Evolutionary conservation across 2,113 vertebrate genomes (phyloP).

Genomic region (Dromaius novaehollandiae): DNA sequence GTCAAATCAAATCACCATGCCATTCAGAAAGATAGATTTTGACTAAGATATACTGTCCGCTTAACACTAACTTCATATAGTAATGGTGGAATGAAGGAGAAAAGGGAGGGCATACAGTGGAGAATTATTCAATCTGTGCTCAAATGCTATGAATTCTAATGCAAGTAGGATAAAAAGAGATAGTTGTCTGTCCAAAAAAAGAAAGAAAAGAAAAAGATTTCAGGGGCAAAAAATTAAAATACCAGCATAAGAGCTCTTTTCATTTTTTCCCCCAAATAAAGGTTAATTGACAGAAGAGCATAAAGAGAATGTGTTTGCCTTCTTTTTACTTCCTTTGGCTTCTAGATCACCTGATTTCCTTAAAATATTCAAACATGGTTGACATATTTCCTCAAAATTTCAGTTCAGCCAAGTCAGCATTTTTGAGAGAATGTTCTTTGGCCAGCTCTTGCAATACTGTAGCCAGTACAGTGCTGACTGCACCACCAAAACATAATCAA

Average conservation of each 20-base stretch:
- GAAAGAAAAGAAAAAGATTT: not conserved
- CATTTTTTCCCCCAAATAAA: not conserved
- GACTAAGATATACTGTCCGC: not conserved
- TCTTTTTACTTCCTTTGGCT: not conserved
- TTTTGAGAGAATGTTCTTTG: not conserved
- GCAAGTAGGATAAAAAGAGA: not conserved
- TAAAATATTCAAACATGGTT: not conserved
- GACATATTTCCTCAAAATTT: not conserved
- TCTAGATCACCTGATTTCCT: not conserved
- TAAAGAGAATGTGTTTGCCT: not conserved
- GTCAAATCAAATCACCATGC: not conserved
- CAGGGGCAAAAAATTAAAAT: not conserved
- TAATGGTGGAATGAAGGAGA: not conserved
- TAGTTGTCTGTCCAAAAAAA: not conserved
- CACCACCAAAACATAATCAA: not conserved
- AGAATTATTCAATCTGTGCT: not conserved
- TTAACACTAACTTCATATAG: not conserved
- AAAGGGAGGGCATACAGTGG: not conserved
- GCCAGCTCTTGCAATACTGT: not conserved
- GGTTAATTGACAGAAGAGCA: not conserved
- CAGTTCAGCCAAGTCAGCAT: not conserved
- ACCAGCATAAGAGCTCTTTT: accelerated
- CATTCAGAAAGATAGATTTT: not conserved
- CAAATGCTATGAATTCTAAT: not conserved
- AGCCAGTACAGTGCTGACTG: not conserved